Percentiles rank a stretch among this genome's conserved stretches.
These are phyloP conservation scores for Chrysolina oricalcia DNA, from an alignment of 2,888 invertebrate species.

Conservation along the genomic window DNA sequence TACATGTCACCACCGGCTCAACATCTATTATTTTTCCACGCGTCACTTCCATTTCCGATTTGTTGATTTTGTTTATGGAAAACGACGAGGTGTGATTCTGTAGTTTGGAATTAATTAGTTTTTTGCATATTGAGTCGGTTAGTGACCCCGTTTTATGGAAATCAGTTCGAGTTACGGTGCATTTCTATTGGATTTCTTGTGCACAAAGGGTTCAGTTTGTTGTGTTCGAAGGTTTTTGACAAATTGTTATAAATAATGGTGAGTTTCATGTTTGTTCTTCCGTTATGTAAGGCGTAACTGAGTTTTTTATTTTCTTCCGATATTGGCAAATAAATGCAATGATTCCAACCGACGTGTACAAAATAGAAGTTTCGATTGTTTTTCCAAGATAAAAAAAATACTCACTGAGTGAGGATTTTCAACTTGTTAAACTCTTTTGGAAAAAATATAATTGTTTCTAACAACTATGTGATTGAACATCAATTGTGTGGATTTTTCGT, in stretches of 20 bases:
- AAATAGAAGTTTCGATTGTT: no score
- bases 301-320: background rate
- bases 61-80: conserved; percentile 3
- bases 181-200: conserved; percentile 39
- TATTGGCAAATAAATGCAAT: background rate
- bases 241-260: conserved; percentile 25
- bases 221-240: conserved; percentile 12
- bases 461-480: no score
- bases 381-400: no score
- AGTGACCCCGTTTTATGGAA: conserved; percentile 53
- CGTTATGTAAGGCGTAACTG: background rate
- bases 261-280: conserved; percentile 10
- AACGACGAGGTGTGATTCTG: conserved; percentile 15
- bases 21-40: conserved; percentile 20
- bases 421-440: no score
- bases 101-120: conserved; percentile 24
- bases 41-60: conserved; percentile 26
- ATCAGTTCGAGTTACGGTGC: conserved; percentile 45
- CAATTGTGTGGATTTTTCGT: no score
- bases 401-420: no score
- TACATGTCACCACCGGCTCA: conserved; percentile 40
- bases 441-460: no score
- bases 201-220: conserved; percentile 32
- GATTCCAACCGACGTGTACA: no score
- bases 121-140: conserved; percentile 39